Evolutionary conservation across 2,888 invertebrate genomes (phyloP).

Genomic region (Phortica okadai): DNA sequence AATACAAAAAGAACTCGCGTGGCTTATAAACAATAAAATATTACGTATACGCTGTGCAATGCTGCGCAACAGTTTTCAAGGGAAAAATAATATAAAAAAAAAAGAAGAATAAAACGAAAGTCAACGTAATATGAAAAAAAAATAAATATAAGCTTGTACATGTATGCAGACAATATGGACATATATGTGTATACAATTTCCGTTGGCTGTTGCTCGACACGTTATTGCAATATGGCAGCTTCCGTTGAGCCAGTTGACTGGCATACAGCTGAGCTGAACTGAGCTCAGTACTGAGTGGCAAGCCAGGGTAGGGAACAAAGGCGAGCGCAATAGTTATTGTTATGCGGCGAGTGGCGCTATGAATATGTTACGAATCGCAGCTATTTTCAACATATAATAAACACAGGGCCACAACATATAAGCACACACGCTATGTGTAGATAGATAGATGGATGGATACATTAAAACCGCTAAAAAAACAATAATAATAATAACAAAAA

Average conservation of each 20-base stretch:
- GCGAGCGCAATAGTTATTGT: conserved; percentile 23
- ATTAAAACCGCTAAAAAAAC: background rate
- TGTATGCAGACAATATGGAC: conserved; percentile 9
- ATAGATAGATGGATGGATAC: no score
- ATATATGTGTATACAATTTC: conserved; percentile 55
- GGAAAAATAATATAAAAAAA: background rate
- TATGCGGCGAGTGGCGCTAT: conserved; percentile 53
- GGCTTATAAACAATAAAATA: conserved; percentile 5
- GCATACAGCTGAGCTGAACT: background rate
- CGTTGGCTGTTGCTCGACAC: conserved; percentile 53
- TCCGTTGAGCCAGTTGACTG: conserved; percentile 50
- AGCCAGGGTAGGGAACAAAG: background rate
- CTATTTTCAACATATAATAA: conserved; percentile 52
- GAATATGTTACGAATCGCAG: conserved; percentile 63
- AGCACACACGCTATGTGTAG: conserved; percentile 29
- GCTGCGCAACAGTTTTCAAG: conserved; percentile 17
- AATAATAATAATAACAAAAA: conserved; percentile 20
- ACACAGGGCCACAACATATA: conserved; percentile 47
- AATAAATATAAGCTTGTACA: background rate
- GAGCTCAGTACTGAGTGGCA: background rate
- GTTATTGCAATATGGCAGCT: conserved; percentile 69
- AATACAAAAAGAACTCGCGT: background rate
- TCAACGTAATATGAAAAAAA: no score
- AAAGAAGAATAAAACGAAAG: no score
- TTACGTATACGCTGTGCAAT: background rate